A percentile compares a stretch with the other conserved stretches of the same genome.
phyloP scores from a whole-genome alignment of 2,888 invertebrate species.

The Eurytoma californica region DNA sequence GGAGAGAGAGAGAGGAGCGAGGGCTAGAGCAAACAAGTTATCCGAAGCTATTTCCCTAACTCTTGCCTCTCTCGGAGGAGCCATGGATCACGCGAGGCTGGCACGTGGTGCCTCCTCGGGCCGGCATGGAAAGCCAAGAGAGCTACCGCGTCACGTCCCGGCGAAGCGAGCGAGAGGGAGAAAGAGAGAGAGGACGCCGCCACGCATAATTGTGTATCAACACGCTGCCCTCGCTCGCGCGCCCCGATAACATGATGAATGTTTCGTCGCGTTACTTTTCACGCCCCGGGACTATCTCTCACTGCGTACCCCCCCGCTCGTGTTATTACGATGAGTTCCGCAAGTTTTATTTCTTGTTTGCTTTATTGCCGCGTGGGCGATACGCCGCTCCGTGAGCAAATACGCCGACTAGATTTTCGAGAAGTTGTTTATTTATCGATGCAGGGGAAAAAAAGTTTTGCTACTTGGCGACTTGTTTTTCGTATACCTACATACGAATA shows the following conservation, averaged over 20 bases:
- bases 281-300: background rate
- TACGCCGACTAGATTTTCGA: too few species aligned
- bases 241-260: slow-evolving; percentile 74
- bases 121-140: slow-evolving; percentile 50
- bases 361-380: slow-evolving; percentile 18
- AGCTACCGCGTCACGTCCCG: slow-evolving; percentile 46
- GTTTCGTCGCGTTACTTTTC: slow-evolving; percentile 58
- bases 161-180: slow-evolving; percentile 47
- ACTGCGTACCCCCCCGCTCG: too few species aligned
- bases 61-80: slow-evolving; percentile 72
- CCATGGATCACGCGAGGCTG: slow-evolving; percentile 72
- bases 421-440: too few species aligned
- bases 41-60: slow-evolving; percentile 74
- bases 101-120: slow-evolving; percentile 64
- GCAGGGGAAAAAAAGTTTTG: too few species aligned
- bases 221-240: slow-evolving; percentile 69
- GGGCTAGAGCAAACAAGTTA: slow-evolving; percentile 72
- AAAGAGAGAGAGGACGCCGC: slow-evolving; percentile 63
- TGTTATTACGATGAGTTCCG: too few species aligned
- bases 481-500: too few species aligned
- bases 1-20: slow-evolving; percentile 52
- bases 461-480: too few species aligned
- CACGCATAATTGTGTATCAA: slow-evolving; percentile 74
- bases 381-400: background rate
- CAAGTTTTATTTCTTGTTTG: too few species aligned